These are phyloP conservation scores for Danio tinwini DNA, from an alignment of 2,797 vertebrate genomes.

Conservation along the genomic window DNA sequence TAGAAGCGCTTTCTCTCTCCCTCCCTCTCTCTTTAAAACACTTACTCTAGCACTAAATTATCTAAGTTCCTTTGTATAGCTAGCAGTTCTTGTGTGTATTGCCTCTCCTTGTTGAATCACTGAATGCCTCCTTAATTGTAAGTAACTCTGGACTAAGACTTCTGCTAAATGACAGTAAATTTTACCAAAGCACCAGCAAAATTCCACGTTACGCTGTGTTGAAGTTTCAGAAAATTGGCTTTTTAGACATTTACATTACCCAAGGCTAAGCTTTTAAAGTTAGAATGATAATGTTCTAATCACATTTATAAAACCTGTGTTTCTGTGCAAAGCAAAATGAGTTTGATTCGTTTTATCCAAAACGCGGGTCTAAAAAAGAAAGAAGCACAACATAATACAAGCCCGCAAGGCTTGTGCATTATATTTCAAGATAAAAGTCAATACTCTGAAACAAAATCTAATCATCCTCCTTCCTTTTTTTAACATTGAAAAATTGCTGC, in stretches of 20 bases:
- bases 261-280: background rate
- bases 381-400: background rate
- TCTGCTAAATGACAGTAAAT: too few relatives aligned
- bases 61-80: too few relatives aligned
- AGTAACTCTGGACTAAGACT: too few relatives aligned
- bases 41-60: too few relatives aligned
- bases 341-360: background rate
- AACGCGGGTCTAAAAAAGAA: background rate
- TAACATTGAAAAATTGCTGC: background rate
- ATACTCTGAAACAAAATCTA: slow-evolving; percentile 1
- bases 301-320: background rate
- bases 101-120: too few relatives aligned
- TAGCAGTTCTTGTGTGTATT: too few relatives aligned
- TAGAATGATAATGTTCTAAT: background rate
- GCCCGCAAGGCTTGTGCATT: background rate
- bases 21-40: too few relatives aligned
- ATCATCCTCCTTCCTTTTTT: background rate
- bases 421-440: background rate
- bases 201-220: background rate
- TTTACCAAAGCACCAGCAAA: background rate
- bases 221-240: background rate
- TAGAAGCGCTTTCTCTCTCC: too few relatives aligned
- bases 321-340: background rate
- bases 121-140: too few relatives aligned
- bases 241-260: background rate